Conservation (phyloP, 2,888 invertebrate genomes). For the Eupeodes luniger region DNA sequence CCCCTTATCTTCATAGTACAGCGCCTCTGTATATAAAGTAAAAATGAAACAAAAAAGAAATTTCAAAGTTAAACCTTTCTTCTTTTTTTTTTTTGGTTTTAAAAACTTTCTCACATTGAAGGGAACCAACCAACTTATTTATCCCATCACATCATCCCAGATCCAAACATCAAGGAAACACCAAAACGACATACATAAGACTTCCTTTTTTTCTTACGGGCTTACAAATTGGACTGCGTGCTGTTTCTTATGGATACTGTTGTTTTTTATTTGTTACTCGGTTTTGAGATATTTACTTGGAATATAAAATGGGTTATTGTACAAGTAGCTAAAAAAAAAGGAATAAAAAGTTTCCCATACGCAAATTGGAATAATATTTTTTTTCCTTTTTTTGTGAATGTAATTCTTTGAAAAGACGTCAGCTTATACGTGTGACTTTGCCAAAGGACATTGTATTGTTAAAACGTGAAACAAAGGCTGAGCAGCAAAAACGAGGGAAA, state of each 20-base stretch:
- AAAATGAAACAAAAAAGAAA: neutral
- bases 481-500: neutral
- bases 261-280: neutral
- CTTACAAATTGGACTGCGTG: slow-evolving; percentile 17
- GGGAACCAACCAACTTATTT: neutral
- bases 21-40: neutral
- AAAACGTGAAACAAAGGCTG: slow-evolving; percentile 8
- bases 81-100: neutral
- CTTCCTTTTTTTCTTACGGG: neutral
- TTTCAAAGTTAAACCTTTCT: slow-evolving; percentile 11
- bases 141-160: slow-evolving; percentile 2
- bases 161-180: slow-evolving; percentile 11
- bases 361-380: slow-evolving; percentile 4
- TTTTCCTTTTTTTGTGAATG: neutral
- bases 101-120: slow-evolving; percentile 17
- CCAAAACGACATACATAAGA: slow-evolving; percentile 1
- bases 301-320: slow-evolving; percentile 9
- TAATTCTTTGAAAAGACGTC: neutral
- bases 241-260: slow-evolving; percentile 6
- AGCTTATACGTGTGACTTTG: slow-evolving; percentile 25
- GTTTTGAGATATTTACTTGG: slow-evolving; percentile 5
- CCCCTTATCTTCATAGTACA: neutral
- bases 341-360: slow-evolving; percentile 21
- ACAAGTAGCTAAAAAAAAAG: neutral
- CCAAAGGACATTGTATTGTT: slow-evolving; percentile 17